Conservation (phyloP, 2,797 vertebrate genomes). For the Spinus pinus region DNA sequence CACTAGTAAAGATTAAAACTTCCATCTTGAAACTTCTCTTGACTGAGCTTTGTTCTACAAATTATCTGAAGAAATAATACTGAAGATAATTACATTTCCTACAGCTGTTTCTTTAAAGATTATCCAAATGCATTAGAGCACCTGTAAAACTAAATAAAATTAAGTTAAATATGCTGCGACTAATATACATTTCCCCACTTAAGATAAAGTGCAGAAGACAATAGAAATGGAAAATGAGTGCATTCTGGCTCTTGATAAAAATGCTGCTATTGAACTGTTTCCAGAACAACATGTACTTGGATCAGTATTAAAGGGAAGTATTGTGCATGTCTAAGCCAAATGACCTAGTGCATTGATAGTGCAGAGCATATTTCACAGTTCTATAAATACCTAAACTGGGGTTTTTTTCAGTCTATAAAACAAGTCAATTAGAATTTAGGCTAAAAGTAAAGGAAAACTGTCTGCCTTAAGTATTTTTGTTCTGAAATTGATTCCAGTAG, state of each 20-base stretch:
- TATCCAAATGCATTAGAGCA: constrained; percentile 41
- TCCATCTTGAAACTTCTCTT: constrained; percentile 23
- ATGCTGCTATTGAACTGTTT: constrained; percentile 73
- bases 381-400: constrained; percentile 68
- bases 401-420: constrained; percentile 51
- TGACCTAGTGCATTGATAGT: constrained; percentile 66
- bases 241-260: constrained; percentile 73
- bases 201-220: constrained; percentile 65
- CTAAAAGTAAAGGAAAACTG: constrained; percentile 32
- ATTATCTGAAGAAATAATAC: constrained; percentile 26
- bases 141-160: constrained; percentile 63
- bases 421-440: constrained; percentile 36
- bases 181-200: constrained; percentile 23
- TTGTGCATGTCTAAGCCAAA: constrained; percentile 67
- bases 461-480: background rate
- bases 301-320: constrained; percentile 74
- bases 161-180: constrained; percentile 32
- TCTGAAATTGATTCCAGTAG: background rate
- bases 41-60: constrained; percentile 35
- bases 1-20: constrained; percentile 53
- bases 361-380: constrained; percentile 67
- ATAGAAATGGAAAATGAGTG: constrained; percentile 56
- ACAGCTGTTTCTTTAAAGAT: constrained; percentile 21
- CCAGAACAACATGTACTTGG: constrained; percentile 83
- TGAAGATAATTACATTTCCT: constrained; percentile 35